These are phyloP conservation scores for Dipodomys spectabilis DNA, from an alignment of 2,113 vertebrate genomes.

Conservation along the genomic window DNA sequence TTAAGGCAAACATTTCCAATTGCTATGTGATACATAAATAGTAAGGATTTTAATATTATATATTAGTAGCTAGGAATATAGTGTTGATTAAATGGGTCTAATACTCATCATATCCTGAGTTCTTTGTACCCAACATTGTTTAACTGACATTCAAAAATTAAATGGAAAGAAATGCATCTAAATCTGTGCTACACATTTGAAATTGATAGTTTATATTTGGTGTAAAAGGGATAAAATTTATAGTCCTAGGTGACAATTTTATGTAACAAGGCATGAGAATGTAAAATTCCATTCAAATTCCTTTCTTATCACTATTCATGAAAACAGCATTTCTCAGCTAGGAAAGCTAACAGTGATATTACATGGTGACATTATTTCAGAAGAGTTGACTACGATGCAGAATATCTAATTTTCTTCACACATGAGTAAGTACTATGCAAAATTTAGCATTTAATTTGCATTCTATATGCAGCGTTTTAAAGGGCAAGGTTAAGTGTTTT, in stretches of 20 bases:
- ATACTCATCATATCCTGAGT: conserved; percentile 50
- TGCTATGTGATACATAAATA: conserved; percentile 21
- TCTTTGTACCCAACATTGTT: conserved; percentile 62
- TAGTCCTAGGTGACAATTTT: conserved; percentile 80
- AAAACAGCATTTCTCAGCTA: conserved; percentile 81
- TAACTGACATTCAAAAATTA: conserved; percentile 72
- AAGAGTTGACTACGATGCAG: conserved; percentile 79
- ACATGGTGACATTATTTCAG: conserved; percentile 82
- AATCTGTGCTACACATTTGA: conserved; percentile 60
- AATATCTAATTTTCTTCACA: conserved; percentile 82
- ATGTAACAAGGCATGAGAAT: conserved; percentile 80
- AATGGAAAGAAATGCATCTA: conserved; percentile 68
- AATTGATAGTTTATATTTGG: conserved; percentile 77
- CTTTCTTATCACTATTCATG: conserved; percentile 83
- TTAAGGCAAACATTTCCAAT: conserved; percentile 53
- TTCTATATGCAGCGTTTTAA: conserved; percentile 72
- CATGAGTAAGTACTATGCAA: conserved; percentile 80
- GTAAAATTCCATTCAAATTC: conserved; percentile 83
- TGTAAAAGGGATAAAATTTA: conserved; percentile 78
- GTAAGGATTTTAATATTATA: conserved; percentile 62
- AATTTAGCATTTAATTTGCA: conserved; percentile 81
- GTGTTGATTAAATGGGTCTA: conserved; percentile 64
- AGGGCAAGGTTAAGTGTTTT: conserved; percentile 69
- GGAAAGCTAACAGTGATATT: conserved; percentile 81
- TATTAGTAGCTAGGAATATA: conserved; percentile 51